These are phyloP conservation scores for Tychaedon coryphoeus DNA, from an alignment of 2,113 vertebrate species.

Conservation along the genomic window DNA sequence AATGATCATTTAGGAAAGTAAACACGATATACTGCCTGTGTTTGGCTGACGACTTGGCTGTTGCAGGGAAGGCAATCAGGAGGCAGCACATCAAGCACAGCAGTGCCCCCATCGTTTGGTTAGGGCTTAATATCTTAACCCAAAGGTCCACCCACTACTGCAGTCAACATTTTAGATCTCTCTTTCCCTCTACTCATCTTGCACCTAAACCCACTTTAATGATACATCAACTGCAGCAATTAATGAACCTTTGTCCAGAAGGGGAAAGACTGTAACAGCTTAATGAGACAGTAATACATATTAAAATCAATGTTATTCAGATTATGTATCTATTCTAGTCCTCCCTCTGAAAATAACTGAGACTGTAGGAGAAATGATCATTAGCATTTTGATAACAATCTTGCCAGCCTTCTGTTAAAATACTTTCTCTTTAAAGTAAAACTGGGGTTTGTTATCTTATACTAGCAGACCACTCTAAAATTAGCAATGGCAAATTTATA, in stretches of 20 bases:
- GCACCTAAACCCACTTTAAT: not conserved
- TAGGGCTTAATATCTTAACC: not conserved
- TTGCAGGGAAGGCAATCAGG: not conserved
- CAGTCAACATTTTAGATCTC: not conserved
- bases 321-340: constrained; percentile 44
- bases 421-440: constrained; percentile 31
- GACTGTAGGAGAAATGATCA: constrained; percentile 26
- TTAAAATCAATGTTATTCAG: constrained; percentile 55
- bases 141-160: not conserved
- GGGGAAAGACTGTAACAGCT: constrained; percentile 21
- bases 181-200: not conserved
- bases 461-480: constrained; percentile 44
- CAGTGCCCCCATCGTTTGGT: not conserved
- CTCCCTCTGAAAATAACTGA: constrained; percentile 47
- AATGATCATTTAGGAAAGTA: not conserved
- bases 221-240: not conserved
- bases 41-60: not conserved
- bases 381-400: constrained; percentile 64
- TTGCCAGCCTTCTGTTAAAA: constrained; percentile 43
- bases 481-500: not conserved
- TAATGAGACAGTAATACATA: constrained; percentile 54
- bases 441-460: constrained; percentile 35
- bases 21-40: not conserved
- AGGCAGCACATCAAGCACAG: not conserved
- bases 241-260: constrained; percentile 47